Evolutionary conservation across 2,888 invertebrate species (phyloP).

Genomic region (Hirtodrosophila alboralis): DNA sequence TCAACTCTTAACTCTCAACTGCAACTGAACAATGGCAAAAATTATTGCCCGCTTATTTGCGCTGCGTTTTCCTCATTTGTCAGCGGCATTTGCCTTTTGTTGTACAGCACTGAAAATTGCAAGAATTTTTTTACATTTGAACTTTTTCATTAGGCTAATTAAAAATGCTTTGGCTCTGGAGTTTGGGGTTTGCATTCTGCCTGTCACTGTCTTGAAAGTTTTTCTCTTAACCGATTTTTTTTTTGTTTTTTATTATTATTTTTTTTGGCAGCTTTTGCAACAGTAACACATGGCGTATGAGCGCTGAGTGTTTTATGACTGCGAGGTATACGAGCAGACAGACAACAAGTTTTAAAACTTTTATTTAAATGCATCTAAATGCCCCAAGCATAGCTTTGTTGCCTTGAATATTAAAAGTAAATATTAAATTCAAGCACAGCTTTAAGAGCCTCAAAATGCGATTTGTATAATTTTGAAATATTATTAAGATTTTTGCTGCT

Average conservation of each 20-base stretch:
- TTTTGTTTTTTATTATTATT: background rate
- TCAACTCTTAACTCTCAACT: background rate
- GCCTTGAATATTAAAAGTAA: background rate
- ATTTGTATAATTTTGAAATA: no score
- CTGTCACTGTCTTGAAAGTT: slow-evolving; percentile 62
- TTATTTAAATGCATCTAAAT: slow-evolving; percentile 47
- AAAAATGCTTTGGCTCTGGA: slow-evolving; percentile 62
- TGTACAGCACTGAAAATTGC: slow-evolving; percentile 34
- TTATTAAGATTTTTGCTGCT: no score
- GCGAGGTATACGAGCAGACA: slow-evolving; percentile 45
- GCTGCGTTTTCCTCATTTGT: slow-evolving; percentile 69
- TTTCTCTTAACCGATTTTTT: slow-evolving; percentile 14
- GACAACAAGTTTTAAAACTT: slow-evolving; percentile 41
- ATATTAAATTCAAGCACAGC: background rate
- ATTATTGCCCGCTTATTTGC: slow-evolving; percentile 73
- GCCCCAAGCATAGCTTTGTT: slow-evolving; percentile 28
- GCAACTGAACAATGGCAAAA: slow-evolving; percentile 59
- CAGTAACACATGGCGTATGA: slow-evolving; percentile 72
- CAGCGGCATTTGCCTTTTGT: slow-evolving; percentile 60
- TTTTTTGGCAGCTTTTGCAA: slow-evolving; percentile 6
- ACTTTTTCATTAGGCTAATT: slow-evolving; percentile 79
- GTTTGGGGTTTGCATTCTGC: slow-evolving; percentile 1
- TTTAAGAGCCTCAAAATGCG: background rate
- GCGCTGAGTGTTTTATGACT: slow-evolving; percentile 71
- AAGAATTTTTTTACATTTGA: slow-evolving; percentile 58